These are phyloP conservation scores for Scylla paramamosain DNA, from an alignment of 1,140 invertebrate genomes.

Conservation along the genomic window DNA sequence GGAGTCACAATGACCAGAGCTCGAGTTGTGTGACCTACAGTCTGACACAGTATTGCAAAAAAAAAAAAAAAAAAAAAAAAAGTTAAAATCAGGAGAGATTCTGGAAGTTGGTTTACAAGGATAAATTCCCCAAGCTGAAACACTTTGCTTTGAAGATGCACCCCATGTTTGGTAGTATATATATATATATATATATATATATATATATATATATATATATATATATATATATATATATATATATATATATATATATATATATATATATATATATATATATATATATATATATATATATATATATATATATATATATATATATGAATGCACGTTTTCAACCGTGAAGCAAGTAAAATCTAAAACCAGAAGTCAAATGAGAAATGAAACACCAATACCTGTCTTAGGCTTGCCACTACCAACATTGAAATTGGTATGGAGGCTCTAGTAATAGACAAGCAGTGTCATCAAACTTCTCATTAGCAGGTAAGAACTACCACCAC, in stretches of 20 bases:
- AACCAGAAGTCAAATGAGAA: not conserved
- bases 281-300: not conserved
- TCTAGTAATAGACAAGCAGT: not conserved
- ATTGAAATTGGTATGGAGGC: not conserved
- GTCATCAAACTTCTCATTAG: not conserved
- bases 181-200: too few species aligned
- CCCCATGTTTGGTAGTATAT: conserved; percentile 32
- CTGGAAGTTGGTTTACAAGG: conserved; percentile 47
- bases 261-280: too few species aligned
- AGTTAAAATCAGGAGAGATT: conserved; percentile 54
- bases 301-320: not conserved
- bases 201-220: too few species aligned
- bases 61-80: conserved; percentile 44
- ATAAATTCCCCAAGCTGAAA: conserved; percentile 40
- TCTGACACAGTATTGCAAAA: conserved; percentile 55
- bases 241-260: too few species aligned
- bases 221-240: too few species aligned
- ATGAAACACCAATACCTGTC: not conserved
- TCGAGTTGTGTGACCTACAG: conserved; percentile 54
- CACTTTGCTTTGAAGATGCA: not conserved
- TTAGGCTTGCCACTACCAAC: not conserved
- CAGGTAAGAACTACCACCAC: not conserved
- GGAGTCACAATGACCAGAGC: conserved; percentile 58
- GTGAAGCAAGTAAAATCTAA: not conserved
- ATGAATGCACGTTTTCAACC: not conserved